Evolutionary conservation across 1,140 invertebrate species (phyloP), one percentile per base, ranked within the genome.

Genomic region (Stegodyphus dumicola): DNA sequence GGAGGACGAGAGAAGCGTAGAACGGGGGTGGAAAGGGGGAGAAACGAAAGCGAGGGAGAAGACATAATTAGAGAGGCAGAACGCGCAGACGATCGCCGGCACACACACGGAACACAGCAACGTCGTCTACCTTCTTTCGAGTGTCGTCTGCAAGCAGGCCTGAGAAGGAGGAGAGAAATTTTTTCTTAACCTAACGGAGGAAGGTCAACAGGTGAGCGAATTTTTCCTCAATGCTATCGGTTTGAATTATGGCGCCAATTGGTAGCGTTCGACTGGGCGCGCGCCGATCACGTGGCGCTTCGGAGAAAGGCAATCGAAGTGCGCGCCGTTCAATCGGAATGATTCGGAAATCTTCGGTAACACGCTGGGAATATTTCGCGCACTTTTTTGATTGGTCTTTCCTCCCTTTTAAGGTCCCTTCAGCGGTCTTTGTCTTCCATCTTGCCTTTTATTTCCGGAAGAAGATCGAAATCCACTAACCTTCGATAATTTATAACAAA

Each of bases 11-110:
- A 54, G 17, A n/a, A 33, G 48, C n/a, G 60, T 18, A 13, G 66
- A 66, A 70, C 9, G 76, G 48, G 75, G 13, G 64, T 13, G 60
- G 10, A 66, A 33, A 66, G 52, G 67, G 15, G 52, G 51, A 54
- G 64, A 53, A 69, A 66, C 33, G 48, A 69, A 70, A 69, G 77
- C 65, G 77, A 70, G 65, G 67, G 77, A 79, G 77, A 79, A 79
- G 77, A 79, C 77, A 79, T 79, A 79, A 79, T 79, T 79, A 79
- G 77, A 79, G 77, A 79, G 66, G 77, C 66, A 79, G 66, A 67
- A 67, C 66, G 66, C 66, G 66, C 66, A 67, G 77, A 69, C 65
- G 77, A 79, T 69, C 65, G 53, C 77, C 77, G 66, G 51, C 75
- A 66, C 75, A 66, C 75, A 70, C 77, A 51, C 49, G 76, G 53